Evolutionary conservation across 2,888 invertebrate genomes (phyloP).

Genomic region (Ormyrus pomaceus): DNA sequence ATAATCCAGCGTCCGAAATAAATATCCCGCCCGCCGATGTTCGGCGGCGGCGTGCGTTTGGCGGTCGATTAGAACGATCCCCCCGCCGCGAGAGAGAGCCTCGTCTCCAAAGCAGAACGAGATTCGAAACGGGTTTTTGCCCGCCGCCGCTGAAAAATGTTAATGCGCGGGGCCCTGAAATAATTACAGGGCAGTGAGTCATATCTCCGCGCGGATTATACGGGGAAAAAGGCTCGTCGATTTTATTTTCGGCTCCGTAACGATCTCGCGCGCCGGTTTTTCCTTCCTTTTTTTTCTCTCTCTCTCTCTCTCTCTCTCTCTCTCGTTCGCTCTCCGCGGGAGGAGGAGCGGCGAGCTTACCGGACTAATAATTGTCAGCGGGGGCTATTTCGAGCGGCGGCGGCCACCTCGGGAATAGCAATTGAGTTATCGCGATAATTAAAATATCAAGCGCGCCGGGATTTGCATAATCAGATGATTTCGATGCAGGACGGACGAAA

Average conservation of each 20-base stretch:
- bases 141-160: slow-evolving; percentile 38
- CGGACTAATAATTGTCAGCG: background rate
- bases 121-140: slow-evolving; percentile 50
- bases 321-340: background rate
- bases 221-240: slow-evolving; percentile 14
- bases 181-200: slow-evolving; percentile 53
- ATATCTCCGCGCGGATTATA: slow-evolving; percentile 41
- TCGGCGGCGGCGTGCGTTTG: background rate
- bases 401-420: slow-evolving; percentile 19
- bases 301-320: background rate
- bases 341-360: background rate
- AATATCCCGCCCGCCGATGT: slow-evolving; percentile 12
- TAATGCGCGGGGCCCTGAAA: slow-evolving; percentile 47
- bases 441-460: slow-evolving; percentile 19
- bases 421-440: slow-evolving; percentile 39
- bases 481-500: slow-evolving; percentile 34
- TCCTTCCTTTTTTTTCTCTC: background rate
- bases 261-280: slow-evolving; percentile 3
- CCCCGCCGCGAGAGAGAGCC: slow-evolving; percentile 10
- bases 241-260: slow-evolving; percentile 38
- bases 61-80: slow-evolving; percentile 23
- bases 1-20: slow-evolving; percentile 1
- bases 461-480: slow-evolving; percentile 38
- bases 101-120: slow-evolving; percentile 24
- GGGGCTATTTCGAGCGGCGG: slow-evolving; percentile 13